These are phyloP conservation scores for Epizoanthus scotinus DNA, from an alignment of 92 coral and sea anemone genomes.

Conservation along the genomic window DNA sequence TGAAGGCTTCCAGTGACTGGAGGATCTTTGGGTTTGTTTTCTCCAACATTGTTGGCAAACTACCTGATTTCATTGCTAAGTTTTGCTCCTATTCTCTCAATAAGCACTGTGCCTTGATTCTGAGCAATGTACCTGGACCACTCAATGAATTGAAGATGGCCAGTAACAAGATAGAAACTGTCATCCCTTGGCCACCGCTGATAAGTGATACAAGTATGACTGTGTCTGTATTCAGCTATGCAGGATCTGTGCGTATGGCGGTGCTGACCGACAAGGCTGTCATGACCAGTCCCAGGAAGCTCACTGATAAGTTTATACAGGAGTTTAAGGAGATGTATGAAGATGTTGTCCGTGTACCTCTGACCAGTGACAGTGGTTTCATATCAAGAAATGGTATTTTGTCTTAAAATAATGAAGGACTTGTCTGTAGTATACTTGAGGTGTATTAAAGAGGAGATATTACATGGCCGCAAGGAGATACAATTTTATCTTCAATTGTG, in stretches of 20 bases:
- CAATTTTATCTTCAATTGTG: too few species aligned
- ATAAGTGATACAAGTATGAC: slow-evolving; percentile 95
- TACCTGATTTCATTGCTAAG: slow-evolving; percentile 85
- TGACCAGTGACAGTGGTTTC: slow-evolving; percentile 2
- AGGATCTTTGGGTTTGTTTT: slow-evolving; percentile 80
- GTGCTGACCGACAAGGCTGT: slow-evolving; percentile 90
- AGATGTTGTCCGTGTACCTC: slow-evolving; percentile 30
- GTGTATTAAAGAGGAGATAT: too few species aligned
- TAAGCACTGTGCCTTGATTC: slow-evolving; percentile 79
- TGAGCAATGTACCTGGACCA: slow-evolving; percentile 97
- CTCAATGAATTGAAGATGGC: slow-evolving; percentile 79
- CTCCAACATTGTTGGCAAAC: slow-evolving; percentile 78
- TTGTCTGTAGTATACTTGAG: too few species aligned
- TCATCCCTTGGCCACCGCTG: slow-evolving; percentile 97
- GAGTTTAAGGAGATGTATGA: slow-evolving; percentile 86
- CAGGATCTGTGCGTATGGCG: slow-evolving; percentile 87
- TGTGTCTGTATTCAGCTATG: slow-evolving; percentile 92
- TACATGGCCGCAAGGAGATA: too few species aligned
- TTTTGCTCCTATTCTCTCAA: slow-evolving; percentile 79
- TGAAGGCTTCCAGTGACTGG: slow-evolving; percentile 90
- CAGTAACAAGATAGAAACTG: slow-evolving; percentile 81
- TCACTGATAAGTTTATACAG: slow-evolving; percentile 73
- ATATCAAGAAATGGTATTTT: neutral
- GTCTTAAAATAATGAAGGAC: neutral
- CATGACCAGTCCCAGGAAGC: slow-evolving; percentile 68